Conservation (phyloP, 2,113 vertebrate species). For the Fulmarus glacialis region DNA sequence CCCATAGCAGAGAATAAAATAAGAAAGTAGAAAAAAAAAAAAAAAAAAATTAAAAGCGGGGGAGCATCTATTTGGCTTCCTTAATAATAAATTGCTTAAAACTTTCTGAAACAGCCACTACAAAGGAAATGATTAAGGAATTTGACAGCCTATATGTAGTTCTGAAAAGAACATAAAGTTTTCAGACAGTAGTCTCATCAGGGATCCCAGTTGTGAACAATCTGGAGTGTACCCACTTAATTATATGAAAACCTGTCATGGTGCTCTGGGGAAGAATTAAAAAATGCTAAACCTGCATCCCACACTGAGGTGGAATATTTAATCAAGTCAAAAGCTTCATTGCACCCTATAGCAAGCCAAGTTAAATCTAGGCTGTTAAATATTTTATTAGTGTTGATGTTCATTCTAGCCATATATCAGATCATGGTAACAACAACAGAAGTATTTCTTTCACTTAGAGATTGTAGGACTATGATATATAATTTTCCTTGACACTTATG, state of each 20-base stretch:
- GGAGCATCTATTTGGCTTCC: not conserved
- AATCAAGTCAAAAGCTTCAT: conserved; percentile 51
- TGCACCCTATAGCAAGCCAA: not conserved
- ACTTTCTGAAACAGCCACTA: not conserved
- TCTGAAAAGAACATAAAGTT: conserved; percentile 42
- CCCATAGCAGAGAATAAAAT: not conserved
- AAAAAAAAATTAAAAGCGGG: not conserved
- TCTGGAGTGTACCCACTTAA: conserved; percentile 53
- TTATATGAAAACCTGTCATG: conserved; percentile 24
- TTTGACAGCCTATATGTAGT: not conserved
- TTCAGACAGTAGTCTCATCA: conserved; percentile 13
- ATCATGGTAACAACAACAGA: not conserved
- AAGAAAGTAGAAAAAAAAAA: not conserved
- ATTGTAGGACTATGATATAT: not conserved
- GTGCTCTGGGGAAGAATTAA: conserved; percentile 43
- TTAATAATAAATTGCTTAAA: conserved; percentile 6
- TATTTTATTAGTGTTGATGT: conserved; percentile 37
- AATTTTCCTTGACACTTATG: not conserved
- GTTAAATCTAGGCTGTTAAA: conserved; percentile 22
- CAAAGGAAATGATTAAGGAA: not conserved
- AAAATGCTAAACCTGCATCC: conserved; percentile 28
- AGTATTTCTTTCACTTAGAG: not conserved
- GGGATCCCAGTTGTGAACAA: conserved; percentile 6
- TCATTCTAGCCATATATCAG: not conserved
- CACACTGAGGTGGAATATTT: conserved; percentile 14